Base-by-base conservation (phyloP, 2,888 invertebrate species). In the Ariolimax columbianus region DNA sequence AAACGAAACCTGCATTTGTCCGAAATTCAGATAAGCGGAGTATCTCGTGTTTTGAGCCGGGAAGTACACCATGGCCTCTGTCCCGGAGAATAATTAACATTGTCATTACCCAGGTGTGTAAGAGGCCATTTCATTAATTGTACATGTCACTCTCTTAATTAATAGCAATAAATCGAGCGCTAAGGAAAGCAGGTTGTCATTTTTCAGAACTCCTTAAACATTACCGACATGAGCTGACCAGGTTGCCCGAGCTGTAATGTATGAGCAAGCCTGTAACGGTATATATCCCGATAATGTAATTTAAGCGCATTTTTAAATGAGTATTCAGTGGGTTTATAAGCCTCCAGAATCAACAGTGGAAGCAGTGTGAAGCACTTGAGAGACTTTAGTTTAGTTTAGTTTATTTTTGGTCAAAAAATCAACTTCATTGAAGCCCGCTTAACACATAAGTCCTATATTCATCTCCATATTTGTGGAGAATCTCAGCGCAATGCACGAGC, bases 71-170 rank as follows among this genome's bases (percentile, higher is more conserved):
- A 82, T 17, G 14, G n/a, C 11, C n/a, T 51, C 36, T 47, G 47
- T 59, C 51, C 17, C 0, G 55, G 55, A 51, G 55, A 70, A 82
- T 80, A 82, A 82, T 82, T 82, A 82, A 82, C 82, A 55, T 72
- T 73, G 82, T 82, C 82, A 82, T 82, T 51, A 38, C 38, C 36
- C 82, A 82, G 82, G 82, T 82, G 82, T 73, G 82, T 51, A 55
- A 59, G 66, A 26, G 38, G 38, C 59, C 59, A 72, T 82, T 73
- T 47, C 70, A 82, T 82, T 82, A 82, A 82, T 72, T 73, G 23
- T 72, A 30, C 73, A 36, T 82, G 82, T 73, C 82, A 72, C 36
- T 47, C 9, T 0, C 72, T 72, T 72, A 82, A 82, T 82, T 82
- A 82, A 82, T 73, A 33, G 82, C 55, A 72, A 55, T 82, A 82